These are phyloP conservation scores for Nibea albiflora DNA, from an alignment of 2,113 vertebrate genomes.

Conservation along the genomic window DNA sequence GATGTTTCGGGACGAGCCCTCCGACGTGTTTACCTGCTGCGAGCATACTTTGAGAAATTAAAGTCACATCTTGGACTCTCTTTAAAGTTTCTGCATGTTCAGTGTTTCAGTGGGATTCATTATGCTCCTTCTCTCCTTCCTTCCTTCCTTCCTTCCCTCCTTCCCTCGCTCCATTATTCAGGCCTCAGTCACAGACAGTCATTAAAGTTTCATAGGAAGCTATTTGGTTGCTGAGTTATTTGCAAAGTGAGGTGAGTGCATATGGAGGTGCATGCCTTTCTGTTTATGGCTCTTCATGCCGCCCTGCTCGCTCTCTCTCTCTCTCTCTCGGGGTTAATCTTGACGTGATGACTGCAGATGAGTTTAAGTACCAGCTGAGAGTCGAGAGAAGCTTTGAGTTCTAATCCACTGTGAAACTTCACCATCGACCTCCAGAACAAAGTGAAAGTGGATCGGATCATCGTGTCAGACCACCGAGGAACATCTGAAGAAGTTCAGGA, in stretches of 20 bases:
- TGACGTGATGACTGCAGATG: neutral
- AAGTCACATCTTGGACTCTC: neutral
- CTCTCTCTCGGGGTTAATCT: neutral
- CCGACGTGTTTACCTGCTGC: constrained; percentile 53
- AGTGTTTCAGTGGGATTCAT: constrained; percentile 73
- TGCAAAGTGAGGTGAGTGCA: constrained; percentile 75
- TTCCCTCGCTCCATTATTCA: constrained; percentile 80
- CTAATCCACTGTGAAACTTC: constrained; percentile 15
- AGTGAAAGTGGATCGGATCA: constrained; percentile 32
- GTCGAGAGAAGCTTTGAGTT: constrained; percentile 3
- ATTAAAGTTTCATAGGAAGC: constrained; percentile 84
- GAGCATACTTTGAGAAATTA: constrained; percentile 45
- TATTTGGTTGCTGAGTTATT: constrained; percentile 77
- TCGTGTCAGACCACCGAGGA: constrained; percentile 6
- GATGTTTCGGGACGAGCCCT: constrained; percentile 52
- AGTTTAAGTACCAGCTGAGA: neutral
- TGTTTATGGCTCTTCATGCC: constrained; percentile 46
- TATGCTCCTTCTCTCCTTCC: constrained; percentile 56
- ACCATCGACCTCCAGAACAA: constrained; percentile 42
- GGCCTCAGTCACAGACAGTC: constrained; percentile 77
- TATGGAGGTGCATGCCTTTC: constrained; percentile 49
- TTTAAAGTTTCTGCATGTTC: constrained; percentile 57
- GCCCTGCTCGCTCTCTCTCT: neutral
- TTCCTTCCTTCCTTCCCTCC: neutral
- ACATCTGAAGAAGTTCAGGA: constrained; percentile 31